These are phyloP conservation scores for Orthosia gracilis DNA, from an alignment of 2,888 invertebrate genomes.

Conservation along the genomic window DNA sequence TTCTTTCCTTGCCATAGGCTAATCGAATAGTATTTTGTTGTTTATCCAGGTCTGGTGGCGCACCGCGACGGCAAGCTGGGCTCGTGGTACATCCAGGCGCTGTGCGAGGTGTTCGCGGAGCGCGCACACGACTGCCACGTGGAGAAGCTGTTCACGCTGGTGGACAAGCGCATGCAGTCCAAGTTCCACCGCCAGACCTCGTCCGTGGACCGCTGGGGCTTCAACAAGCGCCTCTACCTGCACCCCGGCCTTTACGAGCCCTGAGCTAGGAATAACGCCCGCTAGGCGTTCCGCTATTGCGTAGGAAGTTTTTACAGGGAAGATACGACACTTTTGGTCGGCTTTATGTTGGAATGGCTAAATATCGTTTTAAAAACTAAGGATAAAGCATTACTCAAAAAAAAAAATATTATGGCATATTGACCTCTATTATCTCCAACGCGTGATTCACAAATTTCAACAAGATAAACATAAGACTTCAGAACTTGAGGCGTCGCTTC, in stretches of 20 bases:
- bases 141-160: constrained; percentile 92
- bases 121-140: constrained; percentile 92
- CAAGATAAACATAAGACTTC: too few relatives aligned
- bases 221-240: constrained; percentile 92
- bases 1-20: background rate
- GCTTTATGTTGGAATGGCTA: background rate
- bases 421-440: too few relatives aligned
- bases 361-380: background rate
- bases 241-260: constrained; percentile 92
- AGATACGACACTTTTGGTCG: background rate
- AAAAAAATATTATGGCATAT: too few relatives aligned
- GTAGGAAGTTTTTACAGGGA: constrained; percentile 5
- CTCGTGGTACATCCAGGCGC: constrained; percentile 94
- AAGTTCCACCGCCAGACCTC: constrained; percentile 91
- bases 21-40: background rate
- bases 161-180: constrained; percentile 87
- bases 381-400: too few relatives aligned
- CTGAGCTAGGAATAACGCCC: background rate
- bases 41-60: constrained; percentile 89
- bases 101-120: constrained; percentile 92
- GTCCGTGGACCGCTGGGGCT: constrained; percentile 92
- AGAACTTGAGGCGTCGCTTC: too few relatives aligned
- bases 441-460: too few relatives aligned
- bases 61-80: constrained; percentile 91
- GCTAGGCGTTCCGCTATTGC: background rate